A percentile compares a stretch with the other conserved stretches of the same genome.
Conservation (phyloP, 64 coral and sea anemone genomes). For the Catalaphyllia jardinei region DNA sequence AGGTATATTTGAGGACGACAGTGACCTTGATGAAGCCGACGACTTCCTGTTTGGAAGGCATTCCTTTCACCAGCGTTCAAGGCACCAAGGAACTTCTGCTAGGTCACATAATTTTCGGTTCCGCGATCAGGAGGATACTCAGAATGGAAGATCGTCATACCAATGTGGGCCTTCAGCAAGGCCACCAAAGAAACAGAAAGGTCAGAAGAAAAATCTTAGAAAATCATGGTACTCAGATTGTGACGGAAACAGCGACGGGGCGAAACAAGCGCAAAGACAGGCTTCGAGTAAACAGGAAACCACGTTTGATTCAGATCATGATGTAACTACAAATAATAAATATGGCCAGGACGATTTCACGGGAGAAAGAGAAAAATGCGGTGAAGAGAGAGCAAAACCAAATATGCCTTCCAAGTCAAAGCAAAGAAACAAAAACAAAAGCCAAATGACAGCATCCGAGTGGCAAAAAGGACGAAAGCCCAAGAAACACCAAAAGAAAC, state of each 20-base stretch:
- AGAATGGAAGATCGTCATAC: background rate
- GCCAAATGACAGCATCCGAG: constrained; percentile 20
- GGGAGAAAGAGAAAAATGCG: background rate
- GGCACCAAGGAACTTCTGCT: background rate
- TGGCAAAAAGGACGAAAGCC: constrained; percentile 33
- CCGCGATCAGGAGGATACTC: background rate
- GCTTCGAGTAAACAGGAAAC: background rate
- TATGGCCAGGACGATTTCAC: background rate
- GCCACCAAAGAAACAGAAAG: background rate
- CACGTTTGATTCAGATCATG: background rate
- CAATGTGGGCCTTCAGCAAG: background rate
- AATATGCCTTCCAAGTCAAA: background rate
- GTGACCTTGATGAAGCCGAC: constrained; percentile 13
- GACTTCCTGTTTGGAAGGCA: constrained; percentile 10
- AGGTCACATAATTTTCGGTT: background rate
- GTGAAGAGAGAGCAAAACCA: background rate
- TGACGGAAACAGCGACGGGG: background rate
- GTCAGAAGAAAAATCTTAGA: background rate
- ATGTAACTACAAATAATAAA: background rate
- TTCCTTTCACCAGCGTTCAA: constrained; percentile 1
- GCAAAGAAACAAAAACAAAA: background rate
- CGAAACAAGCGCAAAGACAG: background rate
- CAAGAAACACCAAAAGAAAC: background rate
- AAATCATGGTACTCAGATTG: background rate
- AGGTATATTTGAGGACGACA: constrained; percentile 53